phyloP scores from a whole-genome alignment of 2,797 vertebrate species.

The Triplophysa bombifrons region DNA sequence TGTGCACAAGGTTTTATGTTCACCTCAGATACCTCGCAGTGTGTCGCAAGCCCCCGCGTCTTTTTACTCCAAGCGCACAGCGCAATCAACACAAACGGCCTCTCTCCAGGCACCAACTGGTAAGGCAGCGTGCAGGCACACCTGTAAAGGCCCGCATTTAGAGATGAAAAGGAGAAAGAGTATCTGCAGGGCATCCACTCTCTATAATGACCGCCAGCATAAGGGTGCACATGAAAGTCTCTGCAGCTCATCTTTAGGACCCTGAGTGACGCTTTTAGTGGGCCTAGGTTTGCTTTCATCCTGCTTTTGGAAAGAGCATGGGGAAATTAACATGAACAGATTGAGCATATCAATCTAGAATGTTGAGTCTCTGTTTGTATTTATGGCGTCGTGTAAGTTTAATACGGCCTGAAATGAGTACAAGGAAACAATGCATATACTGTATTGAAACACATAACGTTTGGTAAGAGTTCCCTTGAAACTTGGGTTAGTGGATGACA shows the following conservation, averaged over 20 bases:
- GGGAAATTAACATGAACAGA: conserved; percentile 57
- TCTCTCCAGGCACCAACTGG: conserved; percentile 26
- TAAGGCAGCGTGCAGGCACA: conserved; percentile 34
- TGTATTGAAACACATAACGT: conserved; percentile 14
- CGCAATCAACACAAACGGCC: conserved; percentile 50
- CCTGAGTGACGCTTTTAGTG: conserved; percentile 62
- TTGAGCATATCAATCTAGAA: conserved; percentile 47
- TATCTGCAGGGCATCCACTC: conserved; percentile 56
- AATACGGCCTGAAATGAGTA: background rate
- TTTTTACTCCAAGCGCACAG: conserved; percentile 15
- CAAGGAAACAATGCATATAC: too few relatives aligned
- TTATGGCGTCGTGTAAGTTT: conserved; percentile 27
- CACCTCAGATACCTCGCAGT: conserved; percentile 33
- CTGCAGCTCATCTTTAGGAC: conserved; percentile 56
- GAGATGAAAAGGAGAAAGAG: conserved; percentile 58
- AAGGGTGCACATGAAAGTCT: conserved; percentile 64
- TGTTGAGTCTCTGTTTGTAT: conserved; percentile 53
- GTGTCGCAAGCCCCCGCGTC: conserved; percentile 16
- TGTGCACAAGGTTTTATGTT: conserved; percentile 27
- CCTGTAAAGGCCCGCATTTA: conserved; percentile 50
- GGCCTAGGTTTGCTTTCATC: conserved; percentile 67
- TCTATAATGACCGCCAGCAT: conserved; percentile 59
- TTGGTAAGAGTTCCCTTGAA: conserved; percentile 43
- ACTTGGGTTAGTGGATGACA: background rate
- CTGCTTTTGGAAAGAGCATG: conserved; percentile 48